phyloP scores from a whole-genome alignment of 2,113 vertebrate genomes.

The Brienomyrus longianalis region DNA sequence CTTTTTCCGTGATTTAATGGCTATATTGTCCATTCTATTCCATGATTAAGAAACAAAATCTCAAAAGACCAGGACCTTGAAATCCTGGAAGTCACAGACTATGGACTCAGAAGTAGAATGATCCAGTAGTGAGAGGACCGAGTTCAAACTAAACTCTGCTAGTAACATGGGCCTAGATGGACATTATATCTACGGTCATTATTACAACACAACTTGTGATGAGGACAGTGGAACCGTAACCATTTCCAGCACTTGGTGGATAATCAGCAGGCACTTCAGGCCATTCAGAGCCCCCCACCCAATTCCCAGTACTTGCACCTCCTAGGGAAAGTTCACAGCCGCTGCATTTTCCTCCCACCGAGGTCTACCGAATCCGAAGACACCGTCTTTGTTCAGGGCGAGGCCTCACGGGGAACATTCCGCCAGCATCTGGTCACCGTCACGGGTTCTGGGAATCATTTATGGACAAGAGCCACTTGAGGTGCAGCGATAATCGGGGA shows the following conservation, averaged over 20 bases:
- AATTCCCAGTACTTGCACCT: neutral
- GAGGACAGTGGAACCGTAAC: neutral
- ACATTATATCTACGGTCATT: neutral
- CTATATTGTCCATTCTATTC: neutral
- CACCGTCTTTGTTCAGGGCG: neutral
- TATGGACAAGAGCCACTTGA: conserved; percentile 25
- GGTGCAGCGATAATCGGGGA: conserved; percentile 28
- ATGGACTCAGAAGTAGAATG: neutral
- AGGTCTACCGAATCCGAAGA: neutral
- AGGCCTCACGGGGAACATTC: neutral
- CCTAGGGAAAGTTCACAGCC: neutral
- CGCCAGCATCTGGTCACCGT: neutral
- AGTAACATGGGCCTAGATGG: neutral
- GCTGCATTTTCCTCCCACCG: conserved; percentile 10
- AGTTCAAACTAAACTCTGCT: neutral
- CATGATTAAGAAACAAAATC: neutral
- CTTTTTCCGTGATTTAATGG: neutral
- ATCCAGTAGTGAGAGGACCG: neutral
- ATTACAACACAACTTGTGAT: neutral
- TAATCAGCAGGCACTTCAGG: conserved; percentile 26
- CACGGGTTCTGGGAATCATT: conserved; percentile 21
- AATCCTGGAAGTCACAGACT: neutral
- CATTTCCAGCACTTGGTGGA: conserved; percentile 4
- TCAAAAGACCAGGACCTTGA: neutral
- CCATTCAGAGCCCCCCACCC: neutral